Conservation (phyloP, 2,113 vertebrate genomes). For the Lamprotornis superbus region DNA sequence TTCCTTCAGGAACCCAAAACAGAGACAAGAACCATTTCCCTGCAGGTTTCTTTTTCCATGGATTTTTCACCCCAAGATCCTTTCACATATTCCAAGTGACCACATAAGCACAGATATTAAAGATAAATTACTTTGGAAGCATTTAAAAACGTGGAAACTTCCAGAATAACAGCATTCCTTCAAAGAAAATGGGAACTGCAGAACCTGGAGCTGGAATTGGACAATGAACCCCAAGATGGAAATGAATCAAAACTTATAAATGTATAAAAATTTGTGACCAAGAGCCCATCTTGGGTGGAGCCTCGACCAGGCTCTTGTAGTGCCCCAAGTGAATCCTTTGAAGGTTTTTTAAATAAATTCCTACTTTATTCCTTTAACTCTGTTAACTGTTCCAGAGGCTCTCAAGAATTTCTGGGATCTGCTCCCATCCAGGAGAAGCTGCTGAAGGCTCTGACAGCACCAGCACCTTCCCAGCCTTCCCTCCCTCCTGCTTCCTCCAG, state of each 20-base stretch:
- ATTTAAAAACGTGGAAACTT: too few relatives aligned
- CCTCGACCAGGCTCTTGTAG: accelerated
- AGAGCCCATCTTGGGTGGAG: background rate
- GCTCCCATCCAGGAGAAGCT: background rate
- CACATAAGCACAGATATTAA: too few relatives aligned
- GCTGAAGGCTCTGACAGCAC: background rate
- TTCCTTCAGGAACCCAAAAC: too few relatives aligned
- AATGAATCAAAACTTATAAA: background rate
- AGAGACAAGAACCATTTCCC: too few relatives aligned
- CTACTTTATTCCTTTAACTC: background rate
- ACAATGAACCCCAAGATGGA: background rate
- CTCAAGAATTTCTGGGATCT: background rate
- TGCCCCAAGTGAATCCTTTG: background rate
- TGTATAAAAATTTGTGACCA: too few relatives aligned
- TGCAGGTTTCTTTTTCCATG: too few relatives aligned
- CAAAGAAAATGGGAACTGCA: background rate
- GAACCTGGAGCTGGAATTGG: background rate
- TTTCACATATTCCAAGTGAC: too few relatives aligned
- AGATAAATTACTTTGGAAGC: too few relatives aligned
- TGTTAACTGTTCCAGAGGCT: background rate
- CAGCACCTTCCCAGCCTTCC: background rate
- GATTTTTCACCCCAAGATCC: too few relatives aligned
- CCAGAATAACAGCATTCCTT: too few relatives aligned
- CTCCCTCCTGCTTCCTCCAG: background rate
- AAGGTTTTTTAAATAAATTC: background rate